Conservation (phyloP, 2,797 vertebrate genomes). For the Anguilla pacifica region DNA sequence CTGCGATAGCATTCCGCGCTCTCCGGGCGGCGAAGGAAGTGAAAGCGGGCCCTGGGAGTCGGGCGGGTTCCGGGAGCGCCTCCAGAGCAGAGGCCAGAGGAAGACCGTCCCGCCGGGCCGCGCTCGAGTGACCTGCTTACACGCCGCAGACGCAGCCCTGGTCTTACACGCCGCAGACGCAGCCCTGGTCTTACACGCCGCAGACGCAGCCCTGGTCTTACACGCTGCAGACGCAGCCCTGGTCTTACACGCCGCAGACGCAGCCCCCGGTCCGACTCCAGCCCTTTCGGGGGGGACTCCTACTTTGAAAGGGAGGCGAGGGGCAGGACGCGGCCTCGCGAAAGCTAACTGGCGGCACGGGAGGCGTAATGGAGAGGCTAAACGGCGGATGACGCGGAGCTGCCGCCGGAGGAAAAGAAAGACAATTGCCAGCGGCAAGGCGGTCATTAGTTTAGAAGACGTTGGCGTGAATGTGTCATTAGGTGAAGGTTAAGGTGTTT, state of each 20-base stretch:
- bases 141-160: too few relatives aligned
- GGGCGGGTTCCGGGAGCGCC: not conserved
- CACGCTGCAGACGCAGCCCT: too few relatives aligned
- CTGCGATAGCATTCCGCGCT: not conserved
- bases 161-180: too few relatives aligned
- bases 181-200: too few relatives aligned
- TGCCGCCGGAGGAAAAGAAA: not conserved
- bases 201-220: too few relatives aligned
- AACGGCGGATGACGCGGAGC: not conserved
- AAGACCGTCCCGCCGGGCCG: not conserved
- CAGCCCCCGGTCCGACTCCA: too few relatives aligned
- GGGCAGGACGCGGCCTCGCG: not conserved
- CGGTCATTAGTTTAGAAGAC: not conserved
- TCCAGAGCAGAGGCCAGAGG: not conserved
- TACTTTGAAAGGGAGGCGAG: not conserved
- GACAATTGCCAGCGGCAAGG: not conserved
- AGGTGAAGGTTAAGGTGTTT: not conserved
- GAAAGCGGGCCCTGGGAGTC: not conserved
- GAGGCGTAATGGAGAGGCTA: not conserved
- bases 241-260: not conserved
- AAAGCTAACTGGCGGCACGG: not conserved
- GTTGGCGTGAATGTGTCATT: not conserved
- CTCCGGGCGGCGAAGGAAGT: not conserved
- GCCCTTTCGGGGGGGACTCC: not conserved
- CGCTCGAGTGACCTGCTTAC: not conserved